phyloP scores from a whole-genome alignment of 2,888 invertebrate species.

The Drosophila multiciliata region DNA sequence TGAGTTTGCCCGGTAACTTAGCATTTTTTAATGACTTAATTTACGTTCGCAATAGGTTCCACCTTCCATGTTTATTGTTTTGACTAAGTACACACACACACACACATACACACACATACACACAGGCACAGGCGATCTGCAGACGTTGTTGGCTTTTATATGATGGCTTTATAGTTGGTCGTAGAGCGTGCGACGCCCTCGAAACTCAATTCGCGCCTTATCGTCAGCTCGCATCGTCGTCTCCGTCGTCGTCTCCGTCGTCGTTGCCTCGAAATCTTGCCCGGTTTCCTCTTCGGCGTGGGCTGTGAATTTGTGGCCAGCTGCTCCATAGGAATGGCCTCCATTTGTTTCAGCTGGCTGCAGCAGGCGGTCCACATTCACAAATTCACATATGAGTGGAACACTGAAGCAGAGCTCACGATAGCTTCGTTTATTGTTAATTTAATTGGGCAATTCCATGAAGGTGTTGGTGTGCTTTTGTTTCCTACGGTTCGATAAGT shows the following conservation, averaged over 20 bases:
- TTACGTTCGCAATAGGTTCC: constrained; percentile 83
- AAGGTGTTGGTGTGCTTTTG: constrained; percentile 62
- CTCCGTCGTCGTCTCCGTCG: constrained; percentile 50
- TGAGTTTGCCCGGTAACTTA: constrained; percentile 62
- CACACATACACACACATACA: constrained; percentile 20
- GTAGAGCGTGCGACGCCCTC: constrained; percentile 77
- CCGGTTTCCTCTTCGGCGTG: constrained; percentile 71
- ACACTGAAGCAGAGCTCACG: constrained; percentile 38
- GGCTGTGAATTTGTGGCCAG: constrained; percentile 67
- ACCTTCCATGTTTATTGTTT: constrained; percentile 83
- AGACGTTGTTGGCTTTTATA: constrained; percentile 41
- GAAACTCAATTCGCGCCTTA: constrained; percentile 72
- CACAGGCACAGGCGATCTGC: constrained; percentile 2
- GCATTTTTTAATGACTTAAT: constrained; percentile 84
- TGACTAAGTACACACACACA: constrained; percentile 67
- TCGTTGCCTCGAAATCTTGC: constrained; percentile 54
- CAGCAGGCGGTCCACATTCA: constrained; percentile 52
- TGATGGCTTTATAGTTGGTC: constrained; percentile 69
- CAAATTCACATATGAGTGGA: constrained; percentile 43
- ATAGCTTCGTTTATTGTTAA: constrained; percentile 73
- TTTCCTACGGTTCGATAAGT: constrained; percentile 44
- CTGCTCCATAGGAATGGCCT: constrained; percentile 56
- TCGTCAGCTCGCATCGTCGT: constrained; percentile 64
- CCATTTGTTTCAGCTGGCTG: constrained; percentile 50
- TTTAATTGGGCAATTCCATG: constrained; percentile 80